Evolutionary conservation across 2,888 invertebrate genomes (phyloP), one percentile per base, ranked within the genome.

Genomic region (Catotricha subobsoleta): DNA sequence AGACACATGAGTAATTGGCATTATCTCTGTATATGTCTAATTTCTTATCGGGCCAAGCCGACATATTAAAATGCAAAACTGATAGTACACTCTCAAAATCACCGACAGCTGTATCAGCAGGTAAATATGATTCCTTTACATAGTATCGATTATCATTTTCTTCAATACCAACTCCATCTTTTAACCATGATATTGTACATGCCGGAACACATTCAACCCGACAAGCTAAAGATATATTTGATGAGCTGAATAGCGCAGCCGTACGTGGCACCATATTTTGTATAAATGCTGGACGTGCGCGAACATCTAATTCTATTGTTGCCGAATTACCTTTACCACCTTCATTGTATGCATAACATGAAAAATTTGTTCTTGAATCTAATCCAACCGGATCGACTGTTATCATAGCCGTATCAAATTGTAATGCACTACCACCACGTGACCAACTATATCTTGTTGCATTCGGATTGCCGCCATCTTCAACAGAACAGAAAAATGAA

Each of bases 51-150:
- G 84, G 76, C 83, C 88, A 87, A 36, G 78, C 76, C 2, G 78
- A 71, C 72, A 90, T 76, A 65, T 88, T 88, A 80, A 87, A 90
- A 51, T 80, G 71, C 69, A 91, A 66, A 44, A 80, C 83, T n/a
- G 87, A 87, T 51, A 80, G 74, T 27, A 87, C 76, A 28, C 88
- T 87, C 59, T 88, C 83, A 53, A 90, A 88, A 57, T 90, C 87
- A 51, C 86, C 87, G 41, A 78, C 79, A 41, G 77, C 74, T 13
- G 73, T 71, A 52, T 87, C 80, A 1, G 84, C 76, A 4, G 74
- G 74, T 47, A 80, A 70, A 40, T 71, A 69, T 31, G 69, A 67
- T 50, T 77, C 76, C 45, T 69, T 69, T 38, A 81, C 71, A 51
- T 74, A 74, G 63, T 84, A 87, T 29, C 72, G 66, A 43, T 68